phyloP scores from a whole-genome alignment of 2,797 vertebrate species.

The Eutrigla gurnardus region DNA sequence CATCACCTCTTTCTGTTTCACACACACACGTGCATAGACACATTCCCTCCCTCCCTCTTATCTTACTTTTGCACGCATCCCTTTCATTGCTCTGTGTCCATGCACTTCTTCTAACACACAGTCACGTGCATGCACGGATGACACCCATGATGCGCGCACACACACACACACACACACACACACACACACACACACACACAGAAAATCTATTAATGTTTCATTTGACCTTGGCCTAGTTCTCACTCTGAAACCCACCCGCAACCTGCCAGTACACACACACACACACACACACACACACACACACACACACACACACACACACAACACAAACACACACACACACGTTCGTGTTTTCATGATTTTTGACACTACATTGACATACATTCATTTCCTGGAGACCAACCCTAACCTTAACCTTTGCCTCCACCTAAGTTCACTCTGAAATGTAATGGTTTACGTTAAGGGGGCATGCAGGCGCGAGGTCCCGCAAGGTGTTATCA shows the following conservation, averaged over 20 bases:
- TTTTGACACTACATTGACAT: too few species aligned
- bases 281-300: not conserved
- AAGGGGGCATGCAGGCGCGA: too few species aligned
- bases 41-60: constrained; percentile 31
- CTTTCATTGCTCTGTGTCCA: constrained; percentile 20
- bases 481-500: too few species aligned
- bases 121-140: not conserved
- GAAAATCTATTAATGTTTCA: constrained; percentile 48
- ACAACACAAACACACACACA: not conserved
- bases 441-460: too few species aligned
- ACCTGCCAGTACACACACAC: not conserved
- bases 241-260: not conserved
- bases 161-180: not conserved
- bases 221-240: constrained; percentile 61
- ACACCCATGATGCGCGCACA: not conserved
- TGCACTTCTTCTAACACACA: not conserved
- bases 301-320: not conserved
- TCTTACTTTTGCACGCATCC: constrained; percentile 58
- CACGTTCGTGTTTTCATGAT: too few species aligned
- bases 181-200: too few species aligned
- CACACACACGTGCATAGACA: constrained; percentile 3
- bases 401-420: too few species aligned
- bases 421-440: too few species aligned
- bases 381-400: too few species aligned
- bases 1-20: constrained; percentile 26